These are phyloP conservation scores for Aspidoscelis tigris DNA, from an alignment of 2,113 vertebrate species.

Conservation along the genomic window DNA sequence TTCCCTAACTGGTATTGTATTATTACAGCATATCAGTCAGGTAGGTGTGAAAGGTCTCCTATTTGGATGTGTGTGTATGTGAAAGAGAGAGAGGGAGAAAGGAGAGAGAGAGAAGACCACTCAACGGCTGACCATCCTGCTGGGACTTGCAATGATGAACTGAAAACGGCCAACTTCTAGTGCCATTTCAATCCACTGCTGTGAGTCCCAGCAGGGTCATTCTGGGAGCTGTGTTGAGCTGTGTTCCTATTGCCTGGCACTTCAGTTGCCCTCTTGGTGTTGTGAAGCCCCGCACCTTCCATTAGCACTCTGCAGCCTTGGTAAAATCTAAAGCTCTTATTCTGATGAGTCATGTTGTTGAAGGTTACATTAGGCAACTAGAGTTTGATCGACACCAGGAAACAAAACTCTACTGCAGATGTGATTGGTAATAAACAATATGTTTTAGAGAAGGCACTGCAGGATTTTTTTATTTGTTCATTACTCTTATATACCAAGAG, in stretches of 20 bases:
- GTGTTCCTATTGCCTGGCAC: no score
- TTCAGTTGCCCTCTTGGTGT: no score
- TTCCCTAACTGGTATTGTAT: no score
- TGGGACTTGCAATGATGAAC: no score
- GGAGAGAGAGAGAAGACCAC: no score
- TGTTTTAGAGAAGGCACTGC: not conserved
- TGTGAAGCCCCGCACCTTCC: not conserved
- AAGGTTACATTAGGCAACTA: not conserved
- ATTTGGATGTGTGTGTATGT: no score
- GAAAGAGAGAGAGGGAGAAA: no score
- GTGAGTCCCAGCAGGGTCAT: not conserved
- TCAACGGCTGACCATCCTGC: no score
- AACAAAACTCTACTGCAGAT: not conserved
- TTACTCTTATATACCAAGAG: not conserved
- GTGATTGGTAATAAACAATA: not conserved
- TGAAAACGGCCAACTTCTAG: no score
- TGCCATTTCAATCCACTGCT: no score
- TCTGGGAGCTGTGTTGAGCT: not conserved
- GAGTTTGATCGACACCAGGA: constrained; percentile 3
- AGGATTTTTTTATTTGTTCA: constrained; percentile 3
- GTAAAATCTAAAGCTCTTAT: not conserved
- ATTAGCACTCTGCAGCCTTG: not conserved
- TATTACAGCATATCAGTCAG: no score
- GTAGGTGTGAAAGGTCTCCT: no score
- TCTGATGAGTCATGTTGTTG: not conserved